Percentiles rank a stretch among this genome's conserved stretches.
Conservation (phyloP, 2,113 vertebrate species). For the Phainopepla nitens region DNA sequence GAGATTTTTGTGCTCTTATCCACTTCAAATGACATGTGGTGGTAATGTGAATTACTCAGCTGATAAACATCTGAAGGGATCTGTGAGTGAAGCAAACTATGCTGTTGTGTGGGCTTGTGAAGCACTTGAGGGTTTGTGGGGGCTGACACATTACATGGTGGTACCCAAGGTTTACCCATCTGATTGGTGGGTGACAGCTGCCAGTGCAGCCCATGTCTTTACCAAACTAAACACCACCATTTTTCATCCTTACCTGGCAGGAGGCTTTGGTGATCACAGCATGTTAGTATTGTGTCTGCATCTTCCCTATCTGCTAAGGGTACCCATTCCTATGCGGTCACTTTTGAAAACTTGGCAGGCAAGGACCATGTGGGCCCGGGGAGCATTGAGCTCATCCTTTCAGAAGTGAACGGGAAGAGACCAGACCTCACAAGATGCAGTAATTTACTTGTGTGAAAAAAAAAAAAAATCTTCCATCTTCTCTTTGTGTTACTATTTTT, state of each 20-base stretch:
- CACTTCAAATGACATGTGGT: neutral
- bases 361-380: rapidly evolving
- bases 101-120: neutral
- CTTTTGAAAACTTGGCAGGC: neutral
- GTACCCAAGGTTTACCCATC: neutral
- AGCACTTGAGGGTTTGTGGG: neutral
- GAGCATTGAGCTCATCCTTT: neutral
- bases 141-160: rapidly evolving
- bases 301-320: neutral
- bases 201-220: neutral
- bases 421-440: neutral
- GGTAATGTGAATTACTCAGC: constrained; percentile 20
- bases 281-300: neutral
- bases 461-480: neutral
- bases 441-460: neutral
- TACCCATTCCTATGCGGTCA: neutral
- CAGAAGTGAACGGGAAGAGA: neutral
- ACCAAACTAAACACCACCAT: neutral
- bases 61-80: constrained; percentile 11
- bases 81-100: neutral
- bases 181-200: neutral
- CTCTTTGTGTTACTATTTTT: neutral
- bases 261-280: neutral
- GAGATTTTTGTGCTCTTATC: neutral
- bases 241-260: neutral